Evolutionary conservation across 2,888 invertebrate genomes (phyloP).

Genomic region (Oegoconia quadripuncta): DNA sequence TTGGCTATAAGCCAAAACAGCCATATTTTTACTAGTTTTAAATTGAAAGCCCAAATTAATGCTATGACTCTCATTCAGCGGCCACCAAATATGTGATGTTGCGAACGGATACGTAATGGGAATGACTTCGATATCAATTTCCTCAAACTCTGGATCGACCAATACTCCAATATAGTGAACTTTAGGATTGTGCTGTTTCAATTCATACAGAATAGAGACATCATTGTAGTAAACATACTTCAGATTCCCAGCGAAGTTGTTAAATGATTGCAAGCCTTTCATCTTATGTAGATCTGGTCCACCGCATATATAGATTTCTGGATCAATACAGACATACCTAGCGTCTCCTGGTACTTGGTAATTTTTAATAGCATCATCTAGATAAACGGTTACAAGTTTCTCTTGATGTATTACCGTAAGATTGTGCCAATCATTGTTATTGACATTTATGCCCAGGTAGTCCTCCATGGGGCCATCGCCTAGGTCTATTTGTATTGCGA

Average conservation of each 20-base stretch:
- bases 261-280: conserved; percentile 88
- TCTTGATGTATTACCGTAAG: conserved; percentile 91
- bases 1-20: conserved; percentile 91
- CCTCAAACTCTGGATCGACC: conserved; percentile 87
- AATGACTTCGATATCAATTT: conserved; percentile 90
- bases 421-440: conserved; percentile 92
- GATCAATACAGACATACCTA: conserved; percentile 90
- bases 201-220: conserved; percentile 92
- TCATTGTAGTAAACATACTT: conserved; percentile 97
- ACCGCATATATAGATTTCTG: conserved; percentile 95
- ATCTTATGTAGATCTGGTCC: conserved; percentile 91
- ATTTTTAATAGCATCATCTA: conserved; percentile 85
- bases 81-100: conserved; percentile 94
- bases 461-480: conserved; percentile 87
- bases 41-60: conserved; percentile 91
- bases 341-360: conserved; percentile 85
- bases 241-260: conserved; percentile 93
- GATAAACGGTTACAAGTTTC: conserved; percentile 84
- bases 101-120: conserved; percentile 95
- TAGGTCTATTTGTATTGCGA: conserved; percentile 92
- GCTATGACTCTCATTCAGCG: conserved; percentile 85
- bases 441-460: conserved; percentile 83
- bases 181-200: conserved; percentile 91
- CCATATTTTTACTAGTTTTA: conserved; percentile 90
- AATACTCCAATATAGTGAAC: conserved; percentile 89